phyloP scores from a whole-genome alignment of 1,140 invertebrate genomes.

The Drosophila quadrilineata region DNA sequence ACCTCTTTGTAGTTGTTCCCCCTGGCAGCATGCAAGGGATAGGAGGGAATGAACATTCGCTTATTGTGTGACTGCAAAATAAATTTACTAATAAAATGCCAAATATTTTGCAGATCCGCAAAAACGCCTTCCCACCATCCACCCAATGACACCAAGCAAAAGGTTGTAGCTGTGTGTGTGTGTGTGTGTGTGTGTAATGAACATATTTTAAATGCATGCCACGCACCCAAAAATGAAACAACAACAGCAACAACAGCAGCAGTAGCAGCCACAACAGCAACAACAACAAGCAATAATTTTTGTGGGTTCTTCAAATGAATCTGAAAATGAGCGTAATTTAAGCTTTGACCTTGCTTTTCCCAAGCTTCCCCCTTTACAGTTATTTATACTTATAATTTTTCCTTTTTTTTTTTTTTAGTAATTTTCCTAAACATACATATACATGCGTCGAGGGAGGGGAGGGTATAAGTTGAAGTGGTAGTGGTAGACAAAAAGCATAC shows the following conservation, averaged over 20 bases:
- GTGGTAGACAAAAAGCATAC: conserved; percentile 42
- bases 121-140: not conserved
- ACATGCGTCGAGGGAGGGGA: too few relatives aligned
- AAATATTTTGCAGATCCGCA: conserved; percentile 34
- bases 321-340: conserved; percentile 66
- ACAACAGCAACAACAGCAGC: conserved; percentile 27
- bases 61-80: conserved; percentile 42
- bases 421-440: too few relatives aligned
- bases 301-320: conserved; percentile 52
- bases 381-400: too few relatives aligned
- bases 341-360: conserved; percentile 56
- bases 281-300: too few relatives aligned
- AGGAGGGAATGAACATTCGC: not conserved
- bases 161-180: conserved; percentile 10
- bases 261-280: too few relatives aligned
- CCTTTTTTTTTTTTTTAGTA: too few relatives aligned
- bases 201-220: conserved; percentile 69
- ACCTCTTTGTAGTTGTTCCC: too few relatives aligned
- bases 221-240: conserved; percentile 38
- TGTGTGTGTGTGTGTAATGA: conserved; percentile 40
- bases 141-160: not conserved
- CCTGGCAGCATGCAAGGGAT: too few relatives aligned
- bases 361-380: conserved; percentile 37
- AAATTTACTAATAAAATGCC: conserved; percentile 68
- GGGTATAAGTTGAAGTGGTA: too few relatives aligned